phyloP scores from a whole-genome alignment of 2,888 invertebrate species.

The Mythimna impura region DNA sequence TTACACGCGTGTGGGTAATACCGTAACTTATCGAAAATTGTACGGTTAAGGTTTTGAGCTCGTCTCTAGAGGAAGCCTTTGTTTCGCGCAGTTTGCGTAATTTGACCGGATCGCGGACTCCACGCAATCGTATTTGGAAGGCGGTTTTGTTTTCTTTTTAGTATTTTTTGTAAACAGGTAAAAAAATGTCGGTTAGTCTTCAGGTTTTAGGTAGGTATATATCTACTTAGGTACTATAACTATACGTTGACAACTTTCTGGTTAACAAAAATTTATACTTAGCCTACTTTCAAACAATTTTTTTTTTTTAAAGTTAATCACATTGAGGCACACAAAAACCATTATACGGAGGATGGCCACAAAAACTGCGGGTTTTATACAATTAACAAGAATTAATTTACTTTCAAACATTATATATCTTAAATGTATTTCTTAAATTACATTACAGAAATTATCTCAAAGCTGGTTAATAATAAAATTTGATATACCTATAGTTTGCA shows the following conservation, averaged over 20 bases:
- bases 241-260: not conserved
- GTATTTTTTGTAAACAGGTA: not conserved
- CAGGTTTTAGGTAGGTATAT: not conserved
- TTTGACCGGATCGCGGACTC: conserved; percentile 26
- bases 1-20: conserved; percentile 57
- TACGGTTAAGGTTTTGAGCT: conserved; percentile 65
- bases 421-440: conserved; percentile 64
- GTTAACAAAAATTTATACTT: not conserved
- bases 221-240: no score
- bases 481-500: conserved; percentile 42
- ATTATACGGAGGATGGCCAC: conserved; percentile 24
- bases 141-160: not conserved
- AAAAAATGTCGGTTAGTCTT: not conserved
- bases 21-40: conserved; percentile 74
- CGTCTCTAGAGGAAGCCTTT: conserved; percentile 66
- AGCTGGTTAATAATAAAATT: conserved; percentile 38
- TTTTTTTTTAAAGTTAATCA: no score
- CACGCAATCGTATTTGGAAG: conserved; percentile 21
- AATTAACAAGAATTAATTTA: conserved; percentile 63
- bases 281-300: no score
- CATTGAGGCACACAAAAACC: no score
- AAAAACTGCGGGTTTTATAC: conserved; percentile 41
- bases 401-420: conserved; percentile 46
- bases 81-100: conserved; percentile 59
- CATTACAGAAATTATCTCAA: conserved; percentile 52